A percentile compares a stretch with the other conserved stretches of the same genome.
These are phyloP conservation scores for Drosophila rellima DNA, from an alignment of 2,888 invertebrate genomes.

Conservation along the genomic window DNA sequence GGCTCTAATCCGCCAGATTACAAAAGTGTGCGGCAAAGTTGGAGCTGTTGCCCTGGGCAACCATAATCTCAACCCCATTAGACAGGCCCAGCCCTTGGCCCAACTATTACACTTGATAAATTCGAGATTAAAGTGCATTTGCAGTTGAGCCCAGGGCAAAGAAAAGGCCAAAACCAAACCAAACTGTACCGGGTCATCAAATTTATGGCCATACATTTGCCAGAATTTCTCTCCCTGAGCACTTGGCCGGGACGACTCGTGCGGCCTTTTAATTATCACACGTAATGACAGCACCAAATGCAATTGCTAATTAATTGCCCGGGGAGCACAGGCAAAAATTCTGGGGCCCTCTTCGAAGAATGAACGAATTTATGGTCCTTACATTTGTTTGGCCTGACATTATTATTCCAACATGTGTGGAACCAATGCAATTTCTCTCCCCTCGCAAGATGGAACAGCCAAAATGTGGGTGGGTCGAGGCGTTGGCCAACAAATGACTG, in stretches of 20 bases:
- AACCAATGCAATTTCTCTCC: slow-evolving; percentile 45
- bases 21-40: slow-evolving; percentile 60
- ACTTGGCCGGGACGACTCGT: slow-evolving; percentile 23
- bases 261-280: slow-evolving; percentile 80
- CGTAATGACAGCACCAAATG: slow-evolving; percentile 79
- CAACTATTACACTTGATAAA: slow-evolving; percentile 81
- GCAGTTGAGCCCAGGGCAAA: slow-evolving; percentile 62
- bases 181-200: slow-evolving; percentile 57
- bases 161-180: slow-evolving; percentile 21
- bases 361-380: slow-evolving; percentile 64
- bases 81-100: slow-evolving; percentile 39
- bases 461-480: slow-evolving; percentile 41
- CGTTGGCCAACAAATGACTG: slow-evolving; percentile 57
- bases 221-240: slow-evolving; percentile 49
- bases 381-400: slow-evolving; percentile 72
- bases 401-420: slow-evolving; percentile 79
- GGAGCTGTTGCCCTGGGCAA: slow-evolving; percentile 50
- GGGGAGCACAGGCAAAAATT: slow-evolving; percentile 25
- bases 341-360: slow-evolving; percentile 13
- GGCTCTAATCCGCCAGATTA: slow-evolving; percentile 72
- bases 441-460: slow-evolving; percentile 1
- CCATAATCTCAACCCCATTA: slow-evolving; percentile 53
- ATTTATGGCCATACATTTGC: slow-evolving; percentile 84
- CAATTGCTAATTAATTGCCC: slow-evolving; percentile 84
- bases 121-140: slow-evolving; percentile 83